Base-by-base conservation (phyloP, 2,797 vertebrate species). In the Sebastes vulpes region DNA sequence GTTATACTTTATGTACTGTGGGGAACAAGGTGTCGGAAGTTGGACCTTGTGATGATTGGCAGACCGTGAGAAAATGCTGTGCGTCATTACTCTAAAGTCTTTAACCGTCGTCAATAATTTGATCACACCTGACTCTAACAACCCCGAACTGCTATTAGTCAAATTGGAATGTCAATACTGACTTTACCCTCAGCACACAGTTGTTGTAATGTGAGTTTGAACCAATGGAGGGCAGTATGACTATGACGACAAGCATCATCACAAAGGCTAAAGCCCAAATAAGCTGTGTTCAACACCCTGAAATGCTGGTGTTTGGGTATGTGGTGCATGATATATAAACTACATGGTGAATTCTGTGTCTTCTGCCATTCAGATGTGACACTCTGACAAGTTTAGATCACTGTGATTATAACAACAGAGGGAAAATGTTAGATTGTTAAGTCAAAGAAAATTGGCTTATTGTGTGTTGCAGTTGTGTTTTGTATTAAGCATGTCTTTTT, bases 171-270 rank as follows among this genome's bases (percentile, higher is more conserved):
- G 46, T 72, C 50, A 61, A 48, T 23, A 31, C 54, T 29, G 8
- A 50, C 38, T 73, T 72, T 20, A 12, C 29, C 58, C 42, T 68
- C 65, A 31, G 65, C 29, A 8, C 5, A 35, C 4, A 35, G 46
- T 29, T 18, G 77, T 61, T 96, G 95, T 82, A 94, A 83, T 95
- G 69, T 74, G 58, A 50, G 4, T 10, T 68, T 66, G 28, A 53
- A 77, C 92, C 96, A 95, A 91, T 92, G 91, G 96, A 94, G 96
- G 96, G 96, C 96, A 97, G 94, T 97, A 88, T 94, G 93, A 92
- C 93, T 95, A 92, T 95, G 79, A 93, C 57, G 69, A 95, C 88
- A 69, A 83, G 79, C 80, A 75, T 58, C 9, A 42, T 29, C 59
- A 82, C 38, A 69, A 72, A 74, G 26, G 57, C 69, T 21, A 35